Percentiles rank a stretch among this genome's conserved stretches.
Conservation (phyloP, 2,113 vertebrate species). For the Nestor notabilis region DNA sequence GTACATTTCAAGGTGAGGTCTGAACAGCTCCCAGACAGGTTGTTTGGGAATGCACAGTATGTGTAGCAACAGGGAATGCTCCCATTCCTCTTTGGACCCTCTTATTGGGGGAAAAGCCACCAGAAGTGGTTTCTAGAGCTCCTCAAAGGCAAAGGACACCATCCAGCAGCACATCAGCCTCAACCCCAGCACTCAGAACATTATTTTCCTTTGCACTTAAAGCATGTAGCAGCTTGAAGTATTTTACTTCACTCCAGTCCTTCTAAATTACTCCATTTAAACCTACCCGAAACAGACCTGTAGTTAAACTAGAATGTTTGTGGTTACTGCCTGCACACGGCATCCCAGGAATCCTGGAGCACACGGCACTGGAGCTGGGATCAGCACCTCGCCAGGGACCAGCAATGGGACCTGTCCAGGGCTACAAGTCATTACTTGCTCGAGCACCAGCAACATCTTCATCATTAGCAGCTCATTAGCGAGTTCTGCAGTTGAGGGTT, state of each 20-base stretch:
- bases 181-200: neutral
- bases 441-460: neutral
- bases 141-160: neutral
- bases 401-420: neutral
- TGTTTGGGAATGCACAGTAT: accelerated
- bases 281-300: neutral
- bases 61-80: accelerated
- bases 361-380: neutral
- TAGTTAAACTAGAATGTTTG: neutral
- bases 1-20: neutral
- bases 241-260: neutral
- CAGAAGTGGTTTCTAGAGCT: neutral
- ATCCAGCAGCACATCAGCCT: neutral
- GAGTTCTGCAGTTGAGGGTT: slow-evolving; percentile 4
- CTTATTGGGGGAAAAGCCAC: accelerated
- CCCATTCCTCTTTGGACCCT: neutral
- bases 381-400: neutral
- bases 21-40: accelerated
- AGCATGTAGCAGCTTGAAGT: neutral
- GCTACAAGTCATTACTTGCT: neutral
- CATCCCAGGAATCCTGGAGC: neutral
- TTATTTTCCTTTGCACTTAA: neutral
- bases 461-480: neutral
- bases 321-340: neutral
- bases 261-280: neutral